A percentile compares a stretch with the other conserved stretches of the same genome.
Evolutionary conservation across 2,888 invertebrate species (phyloP).

Genomic region (Melanchra persicariae): DNA sequence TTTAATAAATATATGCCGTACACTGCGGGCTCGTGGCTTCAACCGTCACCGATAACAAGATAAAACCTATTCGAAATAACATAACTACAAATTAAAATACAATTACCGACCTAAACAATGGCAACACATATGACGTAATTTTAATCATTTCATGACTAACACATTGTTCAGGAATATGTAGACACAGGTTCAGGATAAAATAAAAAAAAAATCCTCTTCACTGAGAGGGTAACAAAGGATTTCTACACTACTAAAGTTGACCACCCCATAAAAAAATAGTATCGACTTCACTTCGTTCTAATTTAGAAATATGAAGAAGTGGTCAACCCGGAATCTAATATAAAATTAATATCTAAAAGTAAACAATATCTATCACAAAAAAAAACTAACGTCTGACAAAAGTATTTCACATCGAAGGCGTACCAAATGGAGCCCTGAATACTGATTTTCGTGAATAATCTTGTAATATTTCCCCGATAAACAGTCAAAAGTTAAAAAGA

Average conservation of each 20-base stretch:
- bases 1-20: constrained; percentile 73
- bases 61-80: constrained; percentile 79
- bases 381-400: constrained; percentile 74
- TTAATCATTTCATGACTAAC: constrained; percentile 83
- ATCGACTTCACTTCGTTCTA: constrained; percentile 46
- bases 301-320: constrained; percentile 66
- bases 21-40: constrained; percentile 66
- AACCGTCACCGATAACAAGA: constrained; percentile 77
- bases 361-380: constrained; percentile 87
- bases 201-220: constrained; percentile 54
- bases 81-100: constrained; percentile 76
- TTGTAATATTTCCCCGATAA: constrained; percentile 51
- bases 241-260: constrained; percentile 53
- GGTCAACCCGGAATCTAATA: constrained; percentile 70
- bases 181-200: constrained; percentile 50
- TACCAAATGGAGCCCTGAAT: constrained; percentile 68
- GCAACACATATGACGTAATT: constrained; percentile 86
- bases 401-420: constrained; percentile 68
- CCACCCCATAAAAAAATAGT: constrained; percentile 59
- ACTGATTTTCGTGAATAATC: constrained; percentile 69
- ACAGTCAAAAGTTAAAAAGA: constrained; percentile 56
- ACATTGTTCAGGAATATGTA: constrained; percentile 81
- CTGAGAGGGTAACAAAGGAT: constrained; percentile 60
- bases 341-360: constrained; percentile 80
- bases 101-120: constrained; percentile 86